Evolutionary conservation across 2,888 invertebrate species (phyloP), one percentile per base, ranked within the genome.

Genomic region (Brachylomia viminalis): DNA sequence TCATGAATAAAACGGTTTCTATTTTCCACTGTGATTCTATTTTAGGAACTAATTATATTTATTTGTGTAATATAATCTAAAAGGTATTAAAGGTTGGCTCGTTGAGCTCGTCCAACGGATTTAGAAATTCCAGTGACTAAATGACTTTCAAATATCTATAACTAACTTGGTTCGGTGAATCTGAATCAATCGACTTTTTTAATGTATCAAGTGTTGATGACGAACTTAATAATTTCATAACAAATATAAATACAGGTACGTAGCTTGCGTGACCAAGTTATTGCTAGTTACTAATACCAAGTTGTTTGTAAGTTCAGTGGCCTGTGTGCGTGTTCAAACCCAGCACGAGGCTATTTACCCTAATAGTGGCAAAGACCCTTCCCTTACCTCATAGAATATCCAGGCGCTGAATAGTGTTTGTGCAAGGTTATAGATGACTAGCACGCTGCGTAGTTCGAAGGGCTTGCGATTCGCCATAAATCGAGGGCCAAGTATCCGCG

Each of bases 381-480:
- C 49, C 33, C 87, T 90, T 86, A 99, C 99, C 98, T 99, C 99
- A 93, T 98, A 98, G 96, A 99, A 99, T 94, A 99, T 98, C 98
- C 98, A 99, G 82, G 98, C 97, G 92, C 99, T 99, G 95, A 99
- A 98, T 88, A 98, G 91, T 49, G 99, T 99, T 97, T 99, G 99
- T 91, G 98, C 97, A 86, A 99, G 97, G 96, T 99, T 99, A 95
- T 99, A 99, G 85, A 98, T 95, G 88, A 99, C 97, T 92, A 99
- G 97, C 77, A 98, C 93, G 88, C 97, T 97, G 89, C 98, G 97
- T 83, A 99, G 97, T 92, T 98, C 97, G 95, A 98, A 98, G 62
- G 99, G 98, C 95, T 99, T 98, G 84, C 99, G 97, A 93, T 99
- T 98, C 90, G 98, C 98, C 99, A 99, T 99, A 75, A 98, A 94